phyloP scores from a whole-genome alignment of 2,888 invertebrate genomes.

The Rhogogaster chlorosoma region DNA sequence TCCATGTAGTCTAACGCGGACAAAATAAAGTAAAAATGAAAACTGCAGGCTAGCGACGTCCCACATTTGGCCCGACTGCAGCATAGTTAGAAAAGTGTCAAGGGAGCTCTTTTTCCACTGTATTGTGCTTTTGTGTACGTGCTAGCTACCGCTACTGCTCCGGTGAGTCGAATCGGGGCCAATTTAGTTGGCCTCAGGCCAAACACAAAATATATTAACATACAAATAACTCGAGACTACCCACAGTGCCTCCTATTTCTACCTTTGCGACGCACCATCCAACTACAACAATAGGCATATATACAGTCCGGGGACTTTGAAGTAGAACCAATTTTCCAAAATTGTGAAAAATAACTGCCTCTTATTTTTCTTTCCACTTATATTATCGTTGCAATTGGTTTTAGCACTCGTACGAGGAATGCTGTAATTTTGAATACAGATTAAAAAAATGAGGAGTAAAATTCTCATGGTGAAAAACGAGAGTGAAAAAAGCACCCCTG shows the following conservation, averaged over 20 bases:
- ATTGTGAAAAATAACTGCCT: neutral
- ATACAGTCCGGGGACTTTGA: neutral
- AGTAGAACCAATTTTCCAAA: neutral
- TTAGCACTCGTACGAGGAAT: neutral
- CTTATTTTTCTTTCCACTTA: neutral
- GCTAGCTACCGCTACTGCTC: slow-evolving; percentile 25
- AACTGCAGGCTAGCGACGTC: neutral
- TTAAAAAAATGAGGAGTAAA: neutral
- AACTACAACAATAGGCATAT: neutral
- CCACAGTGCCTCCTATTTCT: neutral
- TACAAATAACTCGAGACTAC: slow-evolving; percentile 66
- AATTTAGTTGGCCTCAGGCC: slow-evolving; percentile 64
- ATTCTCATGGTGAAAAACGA: neutral
- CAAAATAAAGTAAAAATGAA: neutral
- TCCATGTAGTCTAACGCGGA: neutral
- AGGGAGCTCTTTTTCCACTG: slow-evolving; percentile 43
- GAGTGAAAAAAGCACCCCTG: neutral
- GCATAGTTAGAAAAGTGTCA: slow-evolving; percentile 42
- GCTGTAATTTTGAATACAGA: neutral
- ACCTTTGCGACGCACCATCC: slow-evolving; percentile 23
- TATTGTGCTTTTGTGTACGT: slow-evolving; percentile 27
- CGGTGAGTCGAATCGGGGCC: slow-evolving; percentile 54
- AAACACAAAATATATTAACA: slow-evolving; percentile 68
- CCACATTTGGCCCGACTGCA: slow-evolving; percentile 10
- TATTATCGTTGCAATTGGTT: neutral